Evolutionary conservation across 2,113 vertebrate genomes (phyloP).

Genomic region (Trichomycterus rosablanca): DNA sequence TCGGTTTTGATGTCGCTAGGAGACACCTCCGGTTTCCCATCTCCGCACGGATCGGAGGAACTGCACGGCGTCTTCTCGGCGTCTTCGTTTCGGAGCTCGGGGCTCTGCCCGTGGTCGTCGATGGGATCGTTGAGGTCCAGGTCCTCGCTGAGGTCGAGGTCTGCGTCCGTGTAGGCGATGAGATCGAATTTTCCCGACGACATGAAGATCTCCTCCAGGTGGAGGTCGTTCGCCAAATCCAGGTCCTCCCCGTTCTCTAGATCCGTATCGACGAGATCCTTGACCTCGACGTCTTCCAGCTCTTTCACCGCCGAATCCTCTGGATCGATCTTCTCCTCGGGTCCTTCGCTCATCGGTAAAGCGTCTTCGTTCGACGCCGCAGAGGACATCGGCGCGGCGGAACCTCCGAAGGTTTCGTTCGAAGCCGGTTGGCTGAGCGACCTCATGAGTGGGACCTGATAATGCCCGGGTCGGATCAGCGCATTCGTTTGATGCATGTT

Average conservation of each 20-base stretch:
- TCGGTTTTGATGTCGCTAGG: not conserved
- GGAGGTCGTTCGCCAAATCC: slow-evolving; percentile 86
- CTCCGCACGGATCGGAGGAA: slow-evolving; percentile 44
- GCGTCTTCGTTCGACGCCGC: slow-evolving; percentile 57
- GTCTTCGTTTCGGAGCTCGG: slow-evolving; percentile 54
- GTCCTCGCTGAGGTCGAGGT: slow-evolving; percentile 91
- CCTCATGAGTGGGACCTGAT: slow-evolving; percentile 69
- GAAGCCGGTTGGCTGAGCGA: slow-evolving; percentile 76
- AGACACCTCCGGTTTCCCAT: slow-evolving; percentile 54
- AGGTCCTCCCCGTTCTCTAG: slow-evolving; percentile 92
- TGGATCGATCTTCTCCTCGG: slow-evolving; percentile 85
- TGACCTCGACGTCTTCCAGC: slow-evolving; percentile 91
- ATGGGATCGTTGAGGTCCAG: slow-evolving; percentile 87
- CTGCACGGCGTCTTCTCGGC: slow-evolving; percentile 53
- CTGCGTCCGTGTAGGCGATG: slow-evolving; percentile 94
- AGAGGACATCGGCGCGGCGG: slow-evolving; percentile 59
- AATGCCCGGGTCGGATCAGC: not conserved
- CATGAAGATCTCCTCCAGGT: slow-evolving; percentile 88
- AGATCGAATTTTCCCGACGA: slow-evolving; percentile 93
- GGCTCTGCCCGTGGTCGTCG: slow-evolving; percentile 73
- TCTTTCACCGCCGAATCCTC: slow-evolving; percentile 95
- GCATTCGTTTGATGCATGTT: slow-evolving; percentile 57
- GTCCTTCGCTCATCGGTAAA: slow-evolving; percentile 57
- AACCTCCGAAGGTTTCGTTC: slow-evolving; percentile 67
- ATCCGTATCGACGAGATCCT: slow-evolving; percentile 91